Evolutionary conservation across 2,888 invertebrate genomes (phyloP), one percentile per base, ranked within the genome.

Genomic region (Strigamia transsilvanica): DNA sequence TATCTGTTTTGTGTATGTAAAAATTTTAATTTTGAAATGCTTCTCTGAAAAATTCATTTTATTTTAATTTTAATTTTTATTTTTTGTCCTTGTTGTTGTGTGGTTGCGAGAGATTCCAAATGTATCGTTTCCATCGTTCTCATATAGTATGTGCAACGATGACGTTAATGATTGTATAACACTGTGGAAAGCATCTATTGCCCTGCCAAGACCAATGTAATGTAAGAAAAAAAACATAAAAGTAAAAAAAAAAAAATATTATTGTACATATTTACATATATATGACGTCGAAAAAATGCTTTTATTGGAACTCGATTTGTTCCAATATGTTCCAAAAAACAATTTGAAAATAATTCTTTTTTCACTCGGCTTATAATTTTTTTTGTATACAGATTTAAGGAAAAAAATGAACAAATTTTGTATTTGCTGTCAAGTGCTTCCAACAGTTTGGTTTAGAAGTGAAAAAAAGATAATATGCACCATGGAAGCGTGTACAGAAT

Each of bases 81-180:
- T 27, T 27, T 56, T 56, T 56, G 56, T 56, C 56, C 56, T 56
- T 56, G 56, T 56, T 56, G 56, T 56, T 56, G 56, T 18, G 56
- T 56, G 56, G 18, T 56, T 56, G 56, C 56, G 56, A 56, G 56
- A 56, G 56, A 56, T 56, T 56, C 56, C 56, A 56, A 56, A 56
- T 56, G 56, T 56, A 56, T 56, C 56, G 56, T 56, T 56, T 56
- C 56, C 56, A 56, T 56, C 56, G 56, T 56, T 56, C 56, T 56
- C 56, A 56, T 56, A 56, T 46, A 38, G 46, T 46, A 46, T 56
- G 56, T 56, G 56, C 21, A 56, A 56, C 56, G 56, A 56, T 56
- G 56, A 56, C 18, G 56, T 56, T 56, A n/a, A 56, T 56, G 56
- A 56, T 18, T 56, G 56, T 56, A 56, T 18, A 18, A 56, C 56